phyloP scores from a whole-genome alignment of 2,797 vertebrate species.

The Sebastes minor region DNA sequence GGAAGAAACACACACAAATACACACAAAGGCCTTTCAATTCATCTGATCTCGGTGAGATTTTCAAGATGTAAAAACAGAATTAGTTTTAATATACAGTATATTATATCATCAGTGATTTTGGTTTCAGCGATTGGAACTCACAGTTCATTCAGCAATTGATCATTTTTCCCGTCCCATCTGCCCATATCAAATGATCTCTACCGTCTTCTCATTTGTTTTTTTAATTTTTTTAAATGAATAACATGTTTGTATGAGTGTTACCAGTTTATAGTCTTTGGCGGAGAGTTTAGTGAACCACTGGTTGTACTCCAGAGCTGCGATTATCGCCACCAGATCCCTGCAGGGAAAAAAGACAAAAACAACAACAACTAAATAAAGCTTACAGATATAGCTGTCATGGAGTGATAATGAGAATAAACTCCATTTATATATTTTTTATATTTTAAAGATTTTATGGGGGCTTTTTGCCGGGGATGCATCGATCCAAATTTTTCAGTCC shows the following conservation, averaged over 20 bases:
- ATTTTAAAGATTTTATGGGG: no score
- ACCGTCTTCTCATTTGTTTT: background rate
- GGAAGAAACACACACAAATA: background rate
- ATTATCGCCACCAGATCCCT: constrained; percentile 96
- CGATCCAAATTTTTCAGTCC: no score
- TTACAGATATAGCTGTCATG: background rate
- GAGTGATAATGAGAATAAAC: background rate
- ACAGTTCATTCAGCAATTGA: background rate
- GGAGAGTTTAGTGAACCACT: constrained; percentile 96
- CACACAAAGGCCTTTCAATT: no score
- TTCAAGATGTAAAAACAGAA: no score
- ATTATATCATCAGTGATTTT: no score
- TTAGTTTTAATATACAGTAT: no score
- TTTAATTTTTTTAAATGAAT: no score
- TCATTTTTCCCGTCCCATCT: background rate
- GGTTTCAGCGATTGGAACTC: background rate
- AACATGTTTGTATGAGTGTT: constrained; percentile 17
- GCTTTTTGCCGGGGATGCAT: no score
- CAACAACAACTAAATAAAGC: background rate
- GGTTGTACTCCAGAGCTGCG: constrained; percentile 92
- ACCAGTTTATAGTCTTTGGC: constrained; percentile 95
- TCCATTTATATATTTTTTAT: background rate
- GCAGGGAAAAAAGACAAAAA: constrained; percentile 27
- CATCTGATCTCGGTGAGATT: no score
- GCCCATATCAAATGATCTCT: background rate